Base-by-base conservation (phyloP, 2,888 invertebrate species). In the Xylota sylvarum region DNA sequence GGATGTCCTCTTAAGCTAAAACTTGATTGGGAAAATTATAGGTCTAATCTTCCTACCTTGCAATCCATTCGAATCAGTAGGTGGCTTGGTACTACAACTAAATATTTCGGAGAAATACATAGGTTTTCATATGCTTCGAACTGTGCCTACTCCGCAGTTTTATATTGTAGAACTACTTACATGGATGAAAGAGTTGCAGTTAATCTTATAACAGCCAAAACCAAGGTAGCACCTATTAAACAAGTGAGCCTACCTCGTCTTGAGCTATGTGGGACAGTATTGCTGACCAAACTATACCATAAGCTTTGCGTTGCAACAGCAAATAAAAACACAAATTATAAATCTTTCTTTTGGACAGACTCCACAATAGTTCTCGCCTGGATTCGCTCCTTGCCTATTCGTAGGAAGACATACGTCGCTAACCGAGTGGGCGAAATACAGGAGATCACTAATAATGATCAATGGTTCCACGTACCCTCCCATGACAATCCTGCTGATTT, bases 401-500 rank as follows among this genome's bases (percentile, higher is more conserved):
- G 73, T 5, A 76, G 64, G 69, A 14, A 56, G 27, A 67, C 64
- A 7, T 89, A 88, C 56, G 88, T 89, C 3, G 84, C 77, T 6
- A 89, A 87, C 32, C 78, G 88, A 4, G 88, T 89, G 4, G 32
- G 83, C 10, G 73, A 84, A 56, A 87, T 89, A 23, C 48, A 86
- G 5, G 77, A 88, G 0, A 48, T 65, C 0, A 62, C 87, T 5
- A 55, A 86, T 6, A 23, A n/a, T 4, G 19, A 35, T 0, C 46
- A 76, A 23, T 89, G 89, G 89, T 67, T 69, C 12, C 89, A 89
- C 55, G 79, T 89, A 0, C 48, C 72, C 23, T 62, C 88, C 0
- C 27, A 35, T 0, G 43, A 82, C 4, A 89, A 89, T 55, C 86
- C 88, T 12, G 89, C 89, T 0, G 88, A 89, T 62, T 70, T 78